phyloP scores from a whole-genome alignment of 2,113 vertebrate species.

The Erythrocercus mccallii region DNA sequence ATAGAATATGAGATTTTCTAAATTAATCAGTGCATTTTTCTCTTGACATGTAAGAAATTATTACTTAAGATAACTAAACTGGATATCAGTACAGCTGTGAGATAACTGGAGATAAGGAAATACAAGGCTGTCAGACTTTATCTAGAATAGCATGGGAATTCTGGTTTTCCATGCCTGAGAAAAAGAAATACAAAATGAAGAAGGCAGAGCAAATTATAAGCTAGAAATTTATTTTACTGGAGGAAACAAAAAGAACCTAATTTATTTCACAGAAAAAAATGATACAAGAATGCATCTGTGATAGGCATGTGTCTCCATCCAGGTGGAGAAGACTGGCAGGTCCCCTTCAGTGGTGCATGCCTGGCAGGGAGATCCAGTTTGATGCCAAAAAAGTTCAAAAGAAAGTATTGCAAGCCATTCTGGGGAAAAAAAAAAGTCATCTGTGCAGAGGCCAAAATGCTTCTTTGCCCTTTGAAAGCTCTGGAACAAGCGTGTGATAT shows the following conservation, averaged over 20 bases:
- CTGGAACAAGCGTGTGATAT: accelerated
- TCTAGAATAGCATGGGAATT: background rate
- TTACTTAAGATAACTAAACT: background rate
- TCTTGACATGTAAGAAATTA: background rate
- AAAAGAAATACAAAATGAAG: background rate
- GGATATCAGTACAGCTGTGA: background rate
- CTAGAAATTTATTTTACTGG: background rate
- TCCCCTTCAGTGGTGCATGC: background rate
- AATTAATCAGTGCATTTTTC: background rate
- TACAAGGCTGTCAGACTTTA: background rate
- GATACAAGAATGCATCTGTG: background rate
- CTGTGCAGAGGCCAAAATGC: background rate
- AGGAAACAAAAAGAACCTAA: background rate
- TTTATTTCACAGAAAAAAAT: background rate
- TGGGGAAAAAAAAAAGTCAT: background rate
- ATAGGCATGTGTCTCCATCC: background rate
- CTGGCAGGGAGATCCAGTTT: background rate
- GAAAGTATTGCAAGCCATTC: background rate
- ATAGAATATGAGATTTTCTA: background rate
- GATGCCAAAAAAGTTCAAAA: background rate
- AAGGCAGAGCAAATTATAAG: background rate
- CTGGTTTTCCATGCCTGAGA: background rate
- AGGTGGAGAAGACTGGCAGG: background rate
- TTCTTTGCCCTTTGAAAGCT: background rate
- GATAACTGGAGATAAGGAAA: background rate